A percentile compares a stretch with the other conserved stretches of the same genome.
phyloP scores from a whole-genome alignment of 35 echinoderm and acorn worm species.

The Holothuria glaberrima region DNA sequence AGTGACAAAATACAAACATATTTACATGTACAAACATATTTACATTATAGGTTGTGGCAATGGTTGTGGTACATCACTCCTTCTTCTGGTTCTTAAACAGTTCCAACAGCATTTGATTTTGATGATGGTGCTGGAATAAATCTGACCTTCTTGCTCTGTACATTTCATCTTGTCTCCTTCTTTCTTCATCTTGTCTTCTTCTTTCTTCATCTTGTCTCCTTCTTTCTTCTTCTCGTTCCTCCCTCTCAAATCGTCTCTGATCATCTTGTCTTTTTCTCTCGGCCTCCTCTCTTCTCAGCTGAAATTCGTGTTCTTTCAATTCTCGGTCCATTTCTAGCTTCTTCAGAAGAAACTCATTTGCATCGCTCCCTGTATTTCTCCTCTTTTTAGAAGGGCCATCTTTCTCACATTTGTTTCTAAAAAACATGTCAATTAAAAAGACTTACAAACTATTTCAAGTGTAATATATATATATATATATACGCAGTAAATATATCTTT shows the following conservation, averaged over 20 bases:
- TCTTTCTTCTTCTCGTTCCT: slow-evolving; percentile 28
- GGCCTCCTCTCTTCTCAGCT: slow-evolving; percentile 19
- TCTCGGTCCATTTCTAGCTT: slow-evolving; percentile 16
- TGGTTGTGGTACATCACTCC: background rate
- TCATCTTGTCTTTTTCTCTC: slow-evolving; percentile 16
- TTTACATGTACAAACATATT: background rate
- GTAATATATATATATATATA: background rate
- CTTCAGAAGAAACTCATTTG: slow-evolving; percentile 27
- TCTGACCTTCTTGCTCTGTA: background rate
- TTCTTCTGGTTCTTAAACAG: background rate
- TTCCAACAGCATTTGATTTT: slow-evolving; percentile 19
- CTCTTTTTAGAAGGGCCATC: slow-evolving; percentile 16
- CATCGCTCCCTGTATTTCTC: background rate
- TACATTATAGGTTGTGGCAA: background rate
- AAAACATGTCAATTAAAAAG: background rate
- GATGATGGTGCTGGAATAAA: background rate
- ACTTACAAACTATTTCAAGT: background rate
- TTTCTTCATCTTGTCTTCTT: no score
- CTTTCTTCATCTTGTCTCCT: slow-evolving; percentile 20
- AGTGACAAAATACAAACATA: slow-evolving; percentile 3
- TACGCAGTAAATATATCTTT: background rate
- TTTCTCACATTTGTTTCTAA: slow-evolving; percentile 19
- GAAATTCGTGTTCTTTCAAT: slow-evolving; percentile 2
- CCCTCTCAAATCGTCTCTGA: background rate
- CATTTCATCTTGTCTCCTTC: slow-evolving; percentile 26